Base-by-base conservation (phyloP, 2,797 vertebrate genomes). In the Spatula clypeata region DNA sequence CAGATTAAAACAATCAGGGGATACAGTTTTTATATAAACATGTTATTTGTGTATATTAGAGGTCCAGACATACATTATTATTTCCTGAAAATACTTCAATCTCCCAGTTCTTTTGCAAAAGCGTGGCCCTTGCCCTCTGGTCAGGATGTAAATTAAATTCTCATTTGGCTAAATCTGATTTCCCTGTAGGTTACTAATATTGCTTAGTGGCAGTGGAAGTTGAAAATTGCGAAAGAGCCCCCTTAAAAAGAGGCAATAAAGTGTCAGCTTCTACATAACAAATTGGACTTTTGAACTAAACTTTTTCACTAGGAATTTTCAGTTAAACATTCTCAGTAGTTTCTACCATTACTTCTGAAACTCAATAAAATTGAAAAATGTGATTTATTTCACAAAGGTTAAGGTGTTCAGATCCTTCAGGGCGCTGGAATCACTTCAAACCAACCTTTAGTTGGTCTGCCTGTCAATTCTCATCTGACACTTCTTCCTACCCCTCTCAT, bases 31-130 rank as follows among this genome's bases (percentile, higher is more conserved):
- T 76, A 49, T 40, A 92, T 65, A 58, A 87, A 93, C 77, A 77
- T 69, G 18, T 71, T 72, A 69, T 38, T 90, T 15, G 11, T 84
- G 66, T 70, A 40, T 67, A 82, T 89, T 89, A 76, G 57, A 79
- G 60, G 74, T 91, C 18, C 57, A 79, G 40, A 49, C 71, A 86
- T 65, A 18, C 15, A 88, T 90, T 84, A 81, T 58, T 62, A 54
- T 61, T 62, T 75, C 49, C 79, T 34, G 16, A 86, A 93, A 84
- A 54, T 76, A 83, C n/a, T 91, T 95, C n/a, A 77, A 2, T 80
- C 76, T 91, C 51, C 26, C 27, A 77, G 87, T 47, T 57, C 86
- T 94, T 81, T 86, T 88, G 89, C 65, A 94, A 91, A 94, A 80
- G 40, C 57, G 12, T 71, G 62, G 87, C 88, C 77, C 0, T 1